These are phyloP conservation scores for Phengaris arion DNA, from an alignment of 2,888 invertebrate genomes.

Conservation along the genomic window DNA sequence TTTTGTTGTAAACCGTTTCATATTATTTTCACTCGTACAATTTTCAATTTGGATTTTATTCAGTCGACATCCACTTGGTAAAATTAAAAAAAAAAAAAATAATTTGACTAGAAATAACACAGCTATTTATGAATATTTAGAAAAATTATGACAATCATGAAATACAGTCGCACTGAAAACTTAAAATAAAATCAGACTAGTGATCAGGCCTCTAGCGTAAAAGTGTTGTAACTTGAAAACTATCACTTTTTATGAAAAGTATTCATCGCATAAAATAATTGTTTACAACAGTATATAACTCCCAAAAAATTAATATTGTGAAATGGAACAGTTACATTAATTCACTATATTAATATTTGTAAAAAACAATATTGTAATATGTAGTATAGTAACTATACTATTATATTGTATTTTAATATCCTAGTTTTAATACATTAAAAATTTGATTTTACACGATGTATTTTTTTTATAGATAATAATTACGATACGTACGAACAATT, in stretches of 20 bases:
- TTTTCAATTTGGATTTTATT: conserved; percentile 33
- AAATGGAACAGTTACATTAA: not conserved
- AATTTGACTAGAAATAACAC: conserved; percentile 77
- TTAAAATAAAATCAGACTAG: conserved; percentile 40
- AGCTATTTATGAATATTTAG: conserved; percentile 50
- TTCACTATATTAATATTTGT: no score
- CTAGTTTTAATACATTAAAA: not conserved
- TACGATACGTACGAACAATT: no score
- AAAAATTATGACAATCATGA: conserved; percentile 58
- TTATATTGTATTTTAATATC: not conserved
- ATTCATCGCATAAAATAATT: not conserved
- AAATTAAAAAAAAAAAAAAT: conserved; percentile 56
- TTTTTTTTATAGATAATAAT: no score
- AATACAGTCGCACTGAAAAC: conserved; percentile 69
- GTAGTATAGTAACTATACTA: no score
- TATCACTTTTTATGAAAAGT: not conserved
- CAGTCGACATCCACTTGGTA: conserved; percentile 58
- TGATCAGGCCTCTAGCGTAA: conserved; percentile 30
- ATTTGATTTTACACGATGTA: no score
- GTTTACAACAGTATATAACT: no score
- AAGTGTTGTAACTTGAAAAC: not conserved
- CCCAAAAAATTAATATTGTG: not conserved
- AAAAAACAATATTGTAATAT: no score
- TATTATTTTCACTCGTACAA: conserved; percentile 29
- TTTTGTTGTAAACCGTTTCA: conserved; percentile 35